These are phyloP conservation scores for Pseudocheirus occidentalis DNA, from an alignment of 2,797 vertebrate species.

Conservation along the genomic window DNA sequence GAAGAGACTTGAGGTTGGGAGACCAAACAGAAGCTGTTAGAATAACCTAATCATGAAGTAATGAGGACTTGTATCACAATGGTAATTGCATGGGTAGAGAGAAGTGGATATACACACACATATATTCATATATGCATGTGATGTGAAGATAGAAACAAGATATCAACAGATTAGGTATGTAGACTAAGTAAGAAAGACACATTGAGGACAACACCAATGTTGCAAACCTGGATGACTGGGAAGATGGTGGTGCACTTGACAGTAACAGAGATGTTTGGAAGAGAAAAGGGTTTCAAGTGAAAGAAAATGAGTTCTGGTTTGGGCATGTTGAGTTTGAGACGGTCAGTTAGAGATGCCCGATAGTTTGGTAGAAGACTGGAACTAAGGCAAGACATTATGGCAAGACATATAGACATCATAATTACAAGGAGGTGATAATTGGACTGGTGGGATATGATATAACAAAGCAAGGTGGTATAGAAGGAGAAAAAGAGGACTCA, in stretches of 20 bases:
- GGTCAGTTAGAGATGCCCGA: neutral
- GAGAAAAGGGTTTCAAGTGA: neutral
- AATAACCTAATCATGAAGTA: neutral
- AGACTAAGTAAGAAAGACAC: neutral
- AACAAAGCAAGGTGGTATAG: neutral
- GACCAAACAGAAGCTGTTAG: neutral
- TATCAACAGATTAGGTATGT: neutral
- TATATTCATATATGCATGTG: neutral
- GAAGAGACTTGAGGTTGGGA: neutral
- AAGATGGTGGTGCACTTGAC: neutral
- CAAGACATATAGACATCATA: neutral
- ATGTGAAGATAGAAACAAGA: neutral
- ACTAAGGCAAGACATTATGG: neutral
- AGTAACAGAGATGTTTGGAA: neutral
- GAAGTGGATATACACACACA: neutral
- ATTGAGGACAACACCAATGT: neutral
- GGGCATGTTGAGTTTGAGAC: neutral
- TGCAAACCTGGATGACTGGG: neutral
- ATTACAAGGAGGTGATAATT: neutral
- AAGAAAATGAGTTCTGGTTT: neutral
- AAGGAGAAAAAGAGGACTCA: neutral
- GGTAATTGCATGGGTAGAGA: neutral
- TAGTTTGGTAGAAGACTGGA: neutral
- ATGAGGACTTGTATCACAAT: neutral
- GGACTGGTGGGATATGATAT: neutral